Conservation (phyloP, 2,888 invertebrate genomes). For the Baccha elongata region DNA sequence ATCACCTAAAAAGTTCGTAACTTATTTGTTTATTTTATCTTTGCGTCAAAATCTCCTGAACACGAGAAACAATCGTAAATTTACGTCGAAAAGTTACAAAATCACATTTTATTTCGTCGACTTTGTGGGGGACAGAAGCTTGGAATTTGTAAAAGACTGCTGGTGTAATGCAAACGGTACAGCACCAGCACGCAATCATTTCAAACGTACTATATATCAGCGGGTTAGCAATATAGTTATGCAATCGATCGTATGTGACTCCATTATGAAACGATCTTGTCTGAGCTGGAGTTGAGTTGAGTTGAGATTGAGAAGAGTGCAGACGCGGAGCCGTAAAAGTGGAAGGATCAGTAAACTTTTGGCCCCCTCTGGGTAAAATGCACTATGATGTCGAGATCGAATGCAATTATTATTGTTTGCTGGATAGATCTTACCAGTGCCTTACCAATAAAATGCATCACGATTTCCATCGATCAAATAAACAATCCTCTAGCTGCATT, state of each 20-base stretch:
- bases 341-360: slow-evolving; percentile 48
- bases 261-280: slow-evolving; percentile 61
- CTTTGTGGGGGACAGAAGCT: slow-evolving; percentile 13
- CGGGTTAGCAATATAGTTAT: slow-evolving; percentile 49
- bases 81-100: slow-evolving; percentile 64
- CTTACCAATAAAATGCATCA: slow-evolving; percentile 66
- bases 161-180: slow-evolving; percentile 37
- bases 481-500: slow-evolving; percentile 53
- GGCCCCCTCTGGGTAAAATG: slow-evolving; percentile 34
- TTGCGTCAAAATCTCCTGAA: slow-evolving; percentile 42
- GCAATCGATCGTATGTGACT: slow-evolving; percentile 64
- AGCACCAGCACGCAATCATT: slow-evolving; percentile 41
- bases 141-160: slow-evolving; percentile 40
- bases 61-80: slow-evolving; percentile 47
- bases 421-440: slow-evolving; percentile 48
- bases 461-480: slow-evolving; percentile 71
- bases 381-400: slow-evolving; percentile 39
- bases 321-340: slow-evolving; percentile 37
- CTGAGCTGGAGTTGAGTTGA: background rate
- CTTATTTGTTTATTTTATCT: slow-evolving; percentile 43
- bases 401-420: slow-evolving; percentile 54
- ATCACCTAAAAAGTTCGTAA: background rate
- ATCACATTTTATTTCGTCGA: slow-evolving; percentile 42
- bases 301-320: slow-evolving; percentile 18
- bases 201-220: slow-evolving; percentile 8